phyloP scores from a whole-genome alignment of 1,140 invertebrate genomes.

The Daktulosphaira vitifoliae region DNA sequence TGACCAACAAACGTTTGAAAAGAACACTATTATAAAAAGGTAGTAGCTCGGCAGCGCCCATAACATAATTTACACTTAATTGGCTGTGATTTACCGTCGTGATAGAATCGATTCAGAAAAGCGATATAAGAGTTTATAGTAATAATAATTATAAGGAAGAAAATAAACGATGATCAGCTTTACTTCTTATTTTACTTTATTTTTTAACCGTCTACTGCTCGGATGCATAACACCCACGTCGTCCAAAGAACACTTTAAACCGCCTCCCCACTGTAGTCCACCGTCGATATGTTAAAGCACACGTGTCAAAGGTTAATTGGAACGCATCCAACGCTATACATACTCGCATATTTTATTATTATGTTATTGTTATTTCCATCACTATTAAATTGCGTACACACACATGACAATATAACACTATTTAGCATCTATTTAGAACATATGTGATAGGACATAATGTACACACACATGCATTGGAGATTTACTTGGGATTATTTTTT shows the following conservation, averaged over 20 bases:
- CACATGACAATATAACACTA: not conserved
- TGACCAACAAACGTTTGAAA: too few species aligned
- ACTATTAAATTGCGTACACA: too few species aligned
- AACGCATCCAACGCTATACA: slow-evolving; percentile 14
- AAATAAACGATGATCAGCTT: slow-evolving; percentile 1
- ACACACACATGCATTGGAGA: too few species aligned
- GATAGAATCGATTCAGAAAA: slow-evolving; percentile 22
- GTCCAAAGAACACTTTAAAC: too few species aligned
- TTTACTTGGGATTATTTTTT: too few species aligned
- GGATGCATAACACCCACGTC: not conserved
- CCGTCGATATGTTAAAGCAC: not conserved
- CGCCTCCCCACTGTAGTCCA: not conserved
- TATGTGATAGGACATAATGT: not conserved
- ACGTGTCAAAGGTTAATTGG: slow-evolving; percentile 29
- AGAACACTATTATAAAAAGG: too few species aligned
- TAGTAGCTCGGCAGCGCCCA: not conserved
- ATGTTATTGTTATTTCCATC: too few species aligned
- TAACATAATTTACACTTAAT: slow-evolving; percentile 29
- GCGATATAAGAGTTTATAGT: not conserved
- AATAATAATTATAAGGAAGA: not conserved
- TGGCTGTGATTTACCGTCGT: slow-evolving; percentile 21
- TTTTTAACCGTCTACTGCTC: not conserved
- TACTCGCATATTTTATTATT: not conserved
- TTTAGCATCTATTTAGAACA: slow-evolving; percentile 16
- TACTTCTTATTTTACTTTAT: not conserved